phyloP scores from a whole-genome alignment of 2,797 vertebrate species.

The Malurus splendens region DNA sequence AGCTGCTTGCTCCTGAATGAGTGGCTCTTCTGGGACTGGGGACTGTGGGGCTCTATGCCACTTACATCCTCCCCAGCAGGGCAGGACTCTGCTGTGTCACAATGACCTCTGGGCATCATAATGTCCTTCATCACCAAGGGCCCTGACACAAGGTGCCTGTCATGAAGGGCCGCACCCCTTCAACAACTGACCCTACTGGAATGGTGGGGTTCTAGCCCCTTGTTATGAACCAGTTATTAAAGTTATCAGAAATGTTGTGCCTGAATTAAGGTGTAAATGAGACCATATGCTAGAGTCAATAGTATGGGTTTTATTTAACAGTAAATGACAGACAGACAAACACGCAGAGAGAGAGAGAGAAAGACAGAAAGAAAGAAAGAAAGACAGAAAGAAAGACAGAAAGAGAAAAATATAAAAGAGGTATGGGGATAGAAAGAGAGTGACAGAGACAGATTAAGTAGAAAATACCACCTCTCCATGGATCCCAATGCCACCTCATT shows the following conservation, averaged over 20 bases:
- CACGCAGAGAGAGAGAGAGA: rapidly evolving
- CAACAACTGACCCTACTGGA: neutral
- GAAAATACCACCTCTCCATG: neutral
- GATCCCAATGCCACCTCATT: rapidly evolving
- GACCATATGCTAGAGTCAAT: neutral
- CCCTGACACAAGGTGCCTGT: rapidly evolving
- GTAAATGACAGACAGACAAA: neutral
- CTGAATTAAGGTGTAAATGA: neutral
- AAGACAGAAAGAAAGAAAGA: too few species aligned
- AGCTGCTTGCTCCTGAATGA: too few species aligned
- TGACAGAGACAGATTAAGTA: neutral
- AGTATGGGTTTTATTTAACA: neutral
- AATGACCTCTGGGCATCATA: too few species aligned
- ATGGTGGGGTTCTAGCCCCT: neutral
- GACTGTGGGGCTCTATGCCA: rapidly evolving
- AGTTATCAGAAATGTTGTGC: neutral
- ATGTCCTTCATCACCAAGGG: rapidly evolving
- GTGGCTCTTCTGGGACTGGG: neutral
- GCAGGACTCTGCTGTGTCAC: rapidly evolving
- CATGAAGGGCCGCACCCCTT: neutral
- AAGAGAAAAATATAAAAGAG: too few species aligned
- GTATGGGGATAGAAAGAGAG: neutral
- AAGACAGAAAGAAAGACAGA: too few species aligned
- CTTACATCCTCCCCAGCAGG: neutral
- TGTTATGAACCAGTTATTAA: neutral